phyloP scores from a whole-genome alignment of 2,888 invertebrate species.

The Colostygia pectinataria region DNA sequence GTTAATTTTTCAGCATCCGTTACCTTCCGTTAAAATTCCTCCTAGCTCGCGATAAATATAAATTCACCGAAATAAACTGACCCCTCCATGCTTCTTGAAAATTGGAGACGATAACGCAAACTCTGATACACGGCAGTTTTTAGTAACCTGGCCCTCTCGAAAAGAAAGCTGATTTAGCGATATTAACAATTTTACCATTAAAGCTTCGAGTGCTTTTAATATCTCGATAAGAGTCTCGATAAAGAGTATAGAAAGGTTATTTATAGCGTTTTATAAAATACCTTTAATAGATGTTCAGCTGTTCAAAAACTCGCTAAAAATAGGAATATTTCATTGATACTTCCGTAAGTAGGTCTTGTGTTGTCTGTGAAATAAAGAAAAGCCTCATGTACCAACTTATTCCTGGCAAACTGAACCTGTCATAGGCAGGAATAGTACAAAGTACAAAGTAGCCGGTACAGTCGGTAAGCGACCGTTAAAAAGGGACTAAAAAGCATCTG shows the following conservation, averaged over 20 bases:
- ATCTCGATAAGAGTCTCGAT: slow-evolving; percentile 11
- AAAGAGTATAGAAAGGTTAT: slow-evolving; percentile 1
- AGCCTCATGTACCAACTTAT: too few relatives aligned
- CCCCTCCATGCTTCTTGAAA: slow-evolving; percentile 29
- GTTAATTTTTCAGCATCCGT: slow-evolving; percentile 48
- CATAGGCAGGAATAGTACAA: slow-evolving; percentile 16
- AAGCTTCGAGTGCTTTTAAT: slow-evolving; percentile 32
- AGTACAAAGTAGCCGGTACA: background rate
- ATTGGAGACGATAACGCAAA: slow-evolving; percentile 19
- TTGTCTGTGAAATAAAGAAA: too few relatives aligned
- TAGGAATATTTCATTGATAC: too few relatives aligned
- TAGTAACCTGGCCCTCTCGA: slow-evolving; percentile 30
- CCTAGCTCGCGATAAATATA: slow-evolving; percentile 45
- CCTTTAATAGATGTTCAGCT: background rate
- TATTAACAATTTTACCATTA: slow-evolving; percentile 46
- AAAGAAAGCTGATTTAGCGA: slow-evolving; percentile 46
- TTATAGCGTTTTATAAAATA: background rate
- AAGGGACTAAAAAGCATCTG: slow-evolving; percentile 24
- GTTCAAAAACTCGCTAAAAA: too few relatives aligned
- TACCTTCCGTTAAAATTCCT: slow-evolving; percentile 40
- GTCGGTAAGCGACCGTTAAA: slow-evolving; percentile 24
- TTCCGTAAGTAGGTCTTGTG: too few relatives aligned
- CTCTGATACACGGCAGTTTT: slow-evolving; percentile 33
- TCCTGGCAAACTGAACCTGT: slow-evolving; percentile 17
- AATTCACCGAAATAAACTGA: slow-evolving; percentile 34